Conservation (phyloP, 2,113 vertebrate species). For the Daubentonia madagascariensis region DNA sequence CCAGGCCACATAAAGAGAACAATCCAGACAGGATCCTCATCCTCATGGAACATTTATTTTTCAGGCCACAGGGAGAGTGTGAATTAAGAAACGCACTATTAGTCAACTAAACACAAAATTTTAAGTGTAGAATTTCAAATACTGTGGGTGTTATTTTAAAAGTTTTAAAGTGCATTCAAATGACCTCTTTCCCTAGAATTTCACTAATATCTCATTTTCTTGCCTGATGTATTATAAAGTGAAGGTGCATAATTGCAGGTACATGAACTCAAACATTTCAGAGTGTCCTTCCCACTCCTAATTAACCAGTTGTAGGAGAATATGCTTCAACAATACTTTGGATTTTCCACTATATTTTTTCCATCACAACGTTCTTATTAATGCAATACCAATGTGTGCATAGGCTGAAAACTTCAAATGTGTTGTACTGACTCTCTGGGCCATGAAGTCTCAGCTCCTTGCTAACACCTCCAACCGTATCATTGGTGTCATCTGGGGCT, state of each 20-base stretch:
- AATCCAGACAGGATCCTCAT: not conserved
- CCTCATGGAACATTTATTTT: not conserved
- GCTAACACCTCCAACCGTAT: not conserved
- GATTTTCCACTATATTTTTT: not conserved
- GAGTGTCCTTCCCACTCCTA: not conserved
- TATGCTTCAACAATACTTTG: not conserved
- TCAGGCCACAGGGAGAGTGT: not conserved
- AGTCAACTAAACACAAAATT: not conserved
- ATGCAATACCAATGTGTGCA: not conserved
- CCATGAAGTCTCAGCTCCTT: not conserved
- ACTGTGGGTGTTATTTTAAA: not conserved
- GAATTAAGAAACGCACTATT: not conserved
- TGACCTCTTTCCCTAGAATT: not conserved
- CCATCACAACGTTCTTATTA: not conserved
- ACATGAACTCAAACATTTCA: not conserved
- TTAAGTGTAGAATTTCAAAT: not conserved
- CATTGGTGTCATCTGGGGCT: not conserved
- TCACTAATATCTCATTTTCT: not conserved
- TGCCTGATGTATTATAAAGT: not conserved
- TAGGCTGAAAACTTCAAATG: not conserved
- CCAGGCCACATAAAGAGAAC: not conserved
- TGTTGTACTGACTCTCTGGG: not conserved
- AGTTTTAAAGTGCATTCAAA: not conserved
- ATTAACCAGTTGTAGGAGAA: not conserved
- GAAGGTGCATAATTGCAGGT: not conserved